These are phyloP conservation scores for Lissocephala sabroskyi DNA, from an alignment of 2,888 invertebrate genomes.

Conservation along the genomic window DNA sequence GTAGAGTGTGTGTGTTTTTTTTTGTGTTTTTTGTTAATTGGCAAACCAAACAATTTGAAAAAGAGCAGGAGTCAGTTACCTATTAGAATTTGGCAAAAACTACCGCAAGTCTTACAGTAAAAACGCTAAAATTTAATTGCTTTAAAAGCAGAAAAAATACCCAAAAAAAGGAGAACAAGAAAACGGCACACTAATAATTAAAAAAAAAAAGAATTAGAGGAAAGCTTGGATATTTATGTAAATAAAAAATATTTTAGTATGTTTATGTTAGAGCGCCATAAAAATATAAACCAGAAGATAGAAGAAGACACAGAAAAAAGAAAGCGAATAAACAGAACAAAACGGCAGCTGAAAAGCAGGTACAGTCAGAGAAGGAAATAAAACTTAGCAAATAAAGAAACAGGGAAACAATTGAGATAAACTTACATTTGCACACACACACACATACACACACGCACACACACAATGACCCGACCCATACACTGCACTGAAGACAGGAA, in stretches of 20 bases:
- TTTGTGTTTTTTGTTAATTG: conserved; percentile 53
- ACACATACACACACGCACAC: conserved; percentile 17
- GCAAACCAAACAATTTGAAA: conserved; percentile 66
- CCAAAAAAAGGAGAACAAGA: conserved; percentile 12
- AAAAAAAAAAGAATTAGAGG: conserved; percentile 11
- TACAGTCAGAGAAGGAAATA: conserved; percentile 16
- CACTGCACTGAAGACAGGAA: conserved; percentile 25
- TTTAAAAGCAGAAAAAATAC: conserved; percentile 52
- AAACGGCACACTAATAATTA: conserved; percentile 31
- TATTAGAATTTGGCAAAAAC: conserved; percentile 66
- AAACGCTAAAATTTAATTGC: conserved; percentile 36
- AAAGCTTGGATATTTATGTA: conserved; percentile 39
- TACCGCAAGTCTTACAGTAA: conserved; percentile 18
- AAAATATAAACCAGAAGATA: conserved; percentile 23
- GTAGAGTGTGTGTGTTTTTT: conserved; percentile 26
- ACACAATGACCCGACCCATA: conserved; percentile 1
- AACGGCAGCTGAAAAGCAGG: no score
- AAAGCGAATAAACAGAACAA: conserved; percentile 5
- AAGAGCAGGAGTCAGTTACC: conserved; percentile 73
- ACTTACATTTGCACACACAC: conserved; percentile 44
- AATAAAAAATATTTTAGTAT: conserved; percentile 56
- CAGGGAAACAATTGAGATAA: conserved; percentile 68
- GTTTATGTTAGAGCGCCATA: conserved; percentile 51
- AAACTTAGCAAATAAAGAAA: conserved; percentile 63
- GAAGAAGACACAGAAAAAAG: conserved; percentile 12